A percentile compares a stretch with the other conserved stretches of the same genome.
Conservation (phyloP, 2,888 invertebrate species). For the Amblyteles armatorius region DNA sequence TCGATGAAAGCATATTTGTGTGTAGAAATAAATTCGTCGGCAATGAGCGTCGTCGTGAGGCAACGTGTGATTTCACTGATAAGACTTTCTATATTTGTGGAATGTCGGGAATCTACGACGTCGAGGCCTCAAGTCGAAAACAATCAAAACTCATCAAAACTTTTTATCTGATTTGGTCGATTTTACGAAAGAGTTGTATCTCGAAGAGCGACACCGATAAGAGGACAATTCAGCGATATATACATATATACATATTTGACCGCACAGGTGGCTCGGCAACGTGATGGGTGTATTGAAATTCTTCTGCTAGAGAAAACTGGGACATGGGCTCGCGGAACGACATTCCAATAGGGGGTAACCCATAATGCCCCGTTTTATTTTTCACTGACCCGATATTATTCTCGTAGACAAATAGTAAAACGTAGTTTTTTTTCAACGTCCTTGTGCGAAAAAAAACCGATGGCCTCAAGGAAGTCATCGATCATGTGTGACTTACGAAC, state of each 20-base stretch:
- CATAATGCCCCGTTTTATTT: conserved; percentile 16
- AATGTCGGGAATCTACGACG: background rate
- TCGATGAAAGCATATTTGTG: background rate
- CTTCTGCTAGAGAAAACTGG: conserved; percentile 79
- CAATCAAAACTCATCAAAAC: background rate
- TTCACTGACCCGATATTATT: background rate
- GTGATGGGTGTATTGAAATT: conserved; percentile 74
- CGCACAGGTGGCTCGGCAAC: conserved; percentile 15
- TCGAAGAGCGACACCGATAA: background rate
- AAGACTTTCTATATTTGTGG: conserved; percentile 38
- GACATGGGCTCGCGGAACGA: conserved; percentile 74
- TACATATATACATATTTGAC: conserved; percentile 22
- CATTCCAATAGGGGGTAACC: conserved; percentile 70
- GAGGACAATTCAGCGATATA: conserved; percentile 12
- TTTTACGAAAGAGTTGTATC: background rate
- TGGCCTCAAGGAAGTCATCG: background rate
- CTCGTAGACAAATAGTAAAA: conserved; percentile 1
- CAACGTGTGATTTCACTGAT: conserved; percentile 48
- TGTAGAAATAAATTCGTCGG: conserved; percentile 5
- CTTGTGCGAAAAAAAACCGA: background rate
- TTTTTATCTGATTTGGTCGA: background rate
- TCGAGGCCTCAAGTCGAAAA: background rate
- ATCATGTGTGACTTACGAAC: background rate
- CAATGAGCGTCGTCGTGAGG: conserved; percentile 8
- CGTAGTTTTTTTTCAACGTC: background rate